These are phyloP conservation scores for Junonia oenone DNA, from an alignment of 2,888 invertebrate genomes.

Conservation along the genomic window DNA sequence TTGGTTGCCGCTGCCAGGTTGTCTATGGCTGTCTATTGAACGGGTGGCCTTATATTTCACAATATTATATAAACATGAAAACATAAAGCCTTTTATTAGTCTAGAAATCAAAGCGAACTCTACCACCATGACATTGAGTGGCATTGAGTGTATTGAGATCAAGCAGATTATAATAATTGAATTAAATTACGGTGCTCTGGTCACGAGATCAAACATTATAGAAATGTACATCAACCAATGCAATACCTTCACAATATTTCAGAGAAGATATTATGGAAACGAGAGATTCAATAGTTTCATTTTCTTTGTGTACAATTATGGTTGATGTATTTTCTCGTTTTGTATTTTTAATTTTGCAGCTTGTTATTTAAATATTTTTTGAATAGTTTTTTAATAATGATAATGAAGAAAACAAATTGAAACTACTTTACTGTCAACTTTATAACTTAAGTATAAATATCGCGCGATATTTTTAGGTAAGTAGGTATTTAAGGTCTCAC, in stretches of 20 bases:
- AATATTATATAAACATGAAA: background rate
- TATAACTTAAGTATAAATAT: too few relatives aligned
- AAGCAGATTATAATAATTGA: conserved; percentile 13
- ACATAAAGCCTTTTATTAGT: background rate
- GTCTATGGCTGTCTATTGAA: too few relatives aligned
- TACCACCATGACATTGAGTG: background rate
- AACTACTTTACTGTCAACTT: too few relatives aligned
- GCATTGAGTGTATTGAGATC: conserved; percentile 16
- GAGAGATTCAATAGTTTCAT: background rate
- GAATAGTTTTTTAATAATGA: too few relatives aligned
- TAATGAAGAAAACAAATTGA: too few relatives aligned
- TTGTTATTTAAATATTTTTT: background rate
- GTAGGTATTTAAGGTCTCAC: too few relatives aligned
- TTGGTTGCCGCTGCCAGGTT: too few relatives aligned
- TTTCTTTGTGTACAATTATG: background rate
- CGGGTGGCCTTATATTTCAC: too few relatives aligned
- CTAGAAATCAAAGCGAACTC: background rate
- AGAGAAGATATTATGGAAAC: background rate
- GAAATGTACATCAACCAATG: background rate
- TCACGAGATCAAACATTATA: background rate
- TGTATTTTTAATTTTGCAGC: background rate
- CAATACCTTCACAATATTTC: background rate
- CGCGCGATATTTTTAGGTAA: too few relatives aligned
- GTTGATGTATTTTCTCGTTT: background rate
- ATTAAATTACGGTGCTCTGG: background rate